These are phyloP conservation scores for Seriola rivoliana DNA, from an alignment of 2,113 vertebrate genomes.

Conservation along the genomic window DNA sequence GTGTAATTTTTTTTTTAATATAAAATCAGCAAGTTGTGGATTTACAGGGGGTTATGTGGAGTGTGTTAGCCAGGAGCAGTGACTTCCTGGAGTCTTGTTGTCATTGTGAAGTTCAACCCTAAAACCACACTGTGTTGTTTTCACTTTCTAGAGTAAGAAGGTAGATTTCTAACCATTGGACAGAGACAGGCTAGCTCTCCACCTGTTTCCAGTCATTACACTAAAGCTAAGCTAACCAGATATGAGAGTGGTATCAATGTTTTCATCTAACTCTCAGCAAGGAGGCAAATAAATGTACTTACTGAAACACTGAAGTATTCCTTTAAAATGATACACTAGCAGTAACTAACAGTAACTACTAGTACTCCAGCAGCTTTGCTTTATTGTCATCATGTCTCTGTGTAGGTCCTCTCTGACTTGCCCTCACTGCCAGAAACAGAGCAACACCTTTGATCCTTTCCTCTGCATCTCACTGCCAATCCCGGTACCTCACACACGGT, in stretches of 20 bases:
- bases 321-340: background rate
- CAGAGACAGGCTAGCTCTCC: too few relatives aligned
- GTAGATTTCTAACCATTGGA: too few relatives aligned
- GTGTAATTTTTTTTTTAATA: too few relatives aligned
- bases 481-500: slow-evolving; percentile 97
- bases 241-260: background rate
- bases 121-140: too few relatives aligned
- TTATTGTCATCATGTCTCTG: slow-evolving; percentile 21
- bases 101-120: too few relatives aligned
- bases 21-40: too few relatives aligned
- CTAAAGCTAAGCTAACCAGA: background rate
- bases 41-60: too few relatives aligned
- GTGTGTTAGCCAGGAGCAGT: too few relatives aligned
- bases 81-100: too few relatives aligned
- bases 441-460: slow-evolving; percentile 98
- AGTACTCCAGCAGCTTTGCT: background rate
- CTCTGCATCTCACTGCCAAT: slow-evolving; percentile 98
- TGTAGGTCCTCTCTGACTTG: slow-evolving; percentile 96
- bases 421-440: slow-evolving; percentile 99
- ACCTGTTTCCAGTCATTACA: too few relatives aligned
- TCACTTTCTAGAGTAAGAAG: too few relatives aligned
- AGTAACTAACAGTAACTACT: too few relatives aligned
- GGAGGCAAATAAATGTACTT: background rate
- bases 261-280: background rate
- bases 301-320: background rate